These are phyloP conservation scores for Ophion ellenae DNA, from an alignment of 2,888 invertebrate species.

Conservation along the genomic window DNA sequence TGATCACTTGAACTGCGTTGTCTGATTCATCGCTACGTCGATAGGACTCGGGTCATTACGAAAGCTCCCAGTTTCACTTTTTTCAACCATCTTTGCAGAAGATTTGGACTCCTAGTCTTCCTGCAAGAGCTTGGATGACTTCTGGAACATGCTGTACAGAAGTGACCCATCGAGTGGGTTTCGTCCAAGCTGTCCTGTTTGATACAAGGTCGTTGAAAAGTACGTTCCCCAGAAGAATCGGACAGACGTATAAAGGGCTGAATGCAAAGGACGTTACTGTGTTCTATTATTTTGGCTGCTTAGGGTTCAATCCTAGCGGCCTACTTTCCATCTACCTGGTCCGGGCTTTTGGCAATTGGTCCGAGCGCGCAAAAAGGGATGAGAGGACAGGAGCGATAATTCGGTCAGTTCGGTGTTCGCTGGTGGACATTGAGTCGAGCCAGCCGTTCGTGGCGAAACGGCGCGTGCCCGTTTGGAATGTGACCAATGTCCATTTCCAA, in stretches of 20 bases:
- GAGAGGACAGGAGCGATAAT: constrained; percentile 72
- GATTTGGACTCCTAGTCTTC: neutral
- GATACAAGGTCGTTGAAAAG: constrained; percentile 78
- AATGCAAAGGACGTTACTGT: constrained; percentile 33
- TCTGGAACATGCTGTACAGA: constrained; percentile 32
- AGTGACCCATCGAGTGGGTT: constrained; percentile 66
- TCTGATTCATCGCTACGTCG: neutral
- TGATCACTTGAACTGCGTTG: too few species aligned
- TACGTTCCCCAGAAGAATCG: constrained; percentile 63
- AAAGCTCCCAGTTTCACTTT: neutral
- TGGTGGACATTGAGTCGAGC: constrained; percentile 61
- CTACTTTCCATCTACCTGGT: constrained; percentile 53
- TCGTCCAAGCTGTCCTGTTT: constrained; percentile 56
- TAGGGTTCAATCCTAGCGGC: constrained; percentile 41
- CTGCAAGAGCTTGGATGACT: neutral
- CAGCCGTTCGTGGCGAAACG: constrained; percentile 69
- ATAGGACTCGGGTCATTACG: neutral
- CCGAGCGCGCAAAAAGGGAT: constrained; percentile 38
- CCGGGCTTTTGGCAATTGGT: constrained; percentile 2
- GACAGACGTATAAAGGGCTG: constrained; percentile 34
- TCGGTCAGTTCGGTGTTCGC: constrained; percentile 72
- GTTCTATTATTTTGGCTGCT: constrained; percentile 57
- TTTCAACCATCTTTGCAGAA: neutral
- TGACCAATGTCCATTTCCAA: constrained; percentile 56
- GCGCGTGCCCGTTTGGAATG: constrained; percentile 70